Evolutionary conservation across 2,888 invertebrate genomes (phyloP).

Genomic region (Lysandra bellargus): DNA sequence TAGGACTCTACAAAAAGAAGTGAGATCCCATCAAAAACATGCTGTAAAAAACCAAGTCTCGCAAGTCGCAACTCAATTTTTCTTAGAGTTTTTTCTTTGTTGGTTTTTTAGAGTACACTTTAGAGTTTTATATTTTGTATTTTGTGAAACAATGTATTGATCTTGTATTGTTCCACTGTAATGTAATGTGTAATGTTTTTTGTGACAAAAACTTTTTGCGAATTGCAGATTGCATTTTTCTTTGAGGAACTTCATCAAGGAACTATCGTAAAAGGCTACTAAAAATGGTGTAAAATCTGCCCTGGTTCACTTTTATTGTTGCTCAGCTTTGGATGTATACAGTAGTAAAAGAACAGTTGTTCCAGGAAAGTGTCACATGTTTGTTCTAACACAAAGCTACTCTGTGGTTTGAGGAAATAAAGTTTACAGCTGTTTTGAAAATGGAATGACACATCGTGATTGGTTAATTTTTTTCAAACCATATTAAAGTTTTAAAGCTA

Average conservation of each 20-base stretch:
- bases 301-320: not conserved
- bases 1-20: too few species aligned
- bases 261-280: not conserved
- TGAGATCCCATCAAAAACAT: too few species aligned
- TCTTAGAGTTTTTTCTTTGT: not conserved
- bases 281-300: not conserved
- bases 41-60: too few species aligned
- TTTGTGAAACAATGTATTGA: too few species aligned
- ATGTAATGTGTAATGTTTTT: too few species aligned
- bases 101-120: too few species aligned
- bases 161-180: too few species aligned
- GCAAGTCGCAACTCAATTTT: too few species aligned
- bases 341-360: not conserved
- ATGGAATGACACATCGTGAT: not conserved
- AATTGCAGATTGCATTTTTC: not conserved
- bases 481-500: too few species aligned
- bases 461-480: too few species aligned
- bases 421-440: not conserved
- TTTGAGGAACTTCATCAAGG: not conserved
- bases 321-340: not conserved
- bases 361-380: not conserved
- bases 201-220: not conserved
- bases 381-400: not conserved
- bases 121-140: too few species aligned
- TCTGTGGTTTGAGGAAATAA: not conserved